Evolutionary conservation across 2,113 vertebrate genomes (phyloP), one percentile per base, ranked within the genome.

Genomic region (cat (Felis catus)): DNA sequence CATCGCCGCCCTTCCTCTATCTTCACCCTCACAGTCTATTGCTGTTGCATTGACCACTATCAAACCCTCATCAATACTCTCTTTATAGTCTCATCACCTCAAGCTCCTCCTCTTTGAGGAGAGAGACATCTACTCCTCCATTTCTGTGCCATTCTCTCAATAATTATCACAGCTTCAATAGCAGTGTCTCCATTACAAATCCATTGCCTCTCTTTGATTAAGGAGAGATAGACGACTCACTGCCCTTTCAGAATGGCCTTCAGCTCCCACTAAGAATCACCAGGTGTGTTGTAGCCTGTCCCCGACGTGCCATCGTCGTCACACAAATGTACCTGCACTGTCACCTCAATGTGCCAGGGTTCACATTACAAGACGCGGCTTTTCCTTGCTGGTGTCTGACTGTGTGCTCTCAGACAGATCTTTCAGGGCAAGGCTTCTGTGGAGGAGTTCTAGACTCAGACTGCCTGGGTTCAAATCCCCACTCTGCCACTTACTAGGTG

Each of bases 31-130:
- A 29, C 9, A 16, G 70, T 61, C 81, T 31, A 55, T 66, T 51
- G 61, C 71, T 92, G 45, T 31, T 29, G 18, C 70, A 95, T n/a
- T 27, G 89, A 85, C 96, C 90, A 76, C 74, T 81, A 82, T 73
- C 53, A 78, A 76, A 78, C 16, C 15, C 53, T 85, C 94, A 89
- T 82, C 80, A n/a, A 65, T 70, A 79, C 4, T n/a, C 58, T 81
- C 51, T 80, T 92, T 55, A 73, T 7, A 19, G 41, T 31, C 93
- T 76, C n/a, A 27, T 71, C 95, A 85, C 86, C 27, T 48, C 61
- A 45, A 80, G 48, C 45, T 96, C 53, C 12, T 53, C 39, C 58
- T 95, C 45, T 66, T 33, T 23, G 36, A 16, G 2, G 33, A 58
- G 55, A 97, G 78, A 6, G 84, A 27, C 61, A 63, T 63, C 89